Conservation (phyloP, 2,888 invertebrate species). For the Amphimallon solstitiale region DNA sequence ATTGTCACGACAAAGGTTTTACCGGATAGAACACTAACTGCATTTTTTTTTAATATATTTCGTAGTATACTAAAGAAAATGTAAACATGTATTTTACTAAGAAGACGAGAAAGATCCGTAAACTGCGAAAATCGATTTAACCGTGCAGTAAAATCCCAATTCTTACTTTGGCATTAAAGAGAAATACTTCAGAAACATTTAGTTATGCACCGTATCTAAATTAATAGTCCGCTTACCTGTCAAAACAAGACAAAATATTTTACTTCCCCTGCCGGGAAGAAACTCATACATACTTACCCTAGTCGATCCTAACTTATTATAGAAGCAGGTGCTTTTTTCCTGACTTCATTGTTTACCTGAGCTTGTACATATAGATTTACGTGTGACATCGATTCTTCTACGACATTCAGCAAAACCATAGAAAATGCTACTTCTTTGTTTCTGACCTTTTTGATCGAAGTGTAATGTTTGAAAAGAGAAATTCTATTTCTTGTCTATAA, state of each 20-base stretch:
- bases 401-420: slow-evolving; percentile 1
- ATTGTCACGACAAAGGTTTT: too few species aligned
- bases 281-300: background rate
- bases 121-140: slow-evolving; percentile 31
- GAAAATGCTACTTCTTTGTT: background rate
- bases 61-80: slow-evolving; percentile 4
- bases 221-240: slow-evolving; percentile 52
- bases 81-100: slow-evolving; percentile 28
- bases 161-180: slow-evolving; percentile 20
- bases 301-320: background rate
- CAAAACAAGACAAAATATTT: slow-evolving; percentile 58
- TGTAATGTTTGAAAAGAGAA: background rate
- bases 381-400: background rate
- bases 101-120: slow-evolving; percentile 18
- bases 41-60: background rate
- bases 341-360: slow-evolving; percentile 3
- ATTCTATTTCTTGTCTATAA: background rate
- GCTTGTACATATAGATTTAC: background rate
- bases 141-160: slow-evolving; percentile 19
- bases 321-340: slow-evolving; percentile 16
- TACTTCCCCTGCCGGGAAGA: slow-evolving; percentile 35
- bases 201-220: slow-evolving; percentile 48
- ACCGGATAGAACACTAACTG: too few species aligned
- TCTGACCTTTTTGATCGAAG: background rate
- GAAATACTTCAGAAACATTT: slow-evolving; percentile 26